phyloP scores from a whole-genome alignment of 2,888 invertebrate genomes.

The Ochropleura plecta region DNA sequence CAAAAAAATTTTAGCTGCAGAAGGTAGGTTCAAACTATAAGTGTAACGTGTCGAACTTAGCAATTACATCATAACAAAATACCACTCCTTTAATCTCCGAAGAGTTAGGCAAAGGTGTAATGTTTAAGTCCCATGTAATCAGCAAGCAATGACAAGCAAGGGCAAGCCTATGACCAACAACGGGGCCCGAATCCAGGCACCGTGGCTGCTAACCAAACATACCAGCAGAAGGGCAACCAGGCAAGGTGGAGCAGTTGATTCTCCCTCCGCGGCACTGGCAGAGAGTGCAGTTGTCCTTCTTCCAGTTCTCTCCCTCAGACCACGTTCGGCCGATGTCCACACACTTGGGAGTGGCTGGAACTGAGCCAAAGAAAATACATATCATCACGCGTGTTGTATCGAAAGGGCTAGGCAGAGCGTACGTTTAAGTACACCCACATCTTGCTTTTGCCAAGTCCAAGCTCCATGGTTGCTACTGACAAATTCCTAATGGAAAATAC shows the following conservation, averaged over 20 bases:
- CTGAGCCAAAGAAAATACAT: slow-evolving; percentile 9
- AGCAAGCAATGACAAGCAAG: no score
- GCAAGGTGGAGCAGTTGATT: slow-evolving; percentile 89
- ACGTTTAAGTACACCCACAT: no score
- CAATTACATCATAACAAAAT: not conserved
- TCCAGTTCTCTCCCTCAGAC: slow-evolving; percentile 92
- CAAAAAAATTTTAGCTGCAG: not conserved
- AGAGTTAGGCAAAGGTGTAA: no score
- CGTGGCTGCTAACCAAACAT: not conserved
- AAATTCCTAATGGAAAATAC: no score
- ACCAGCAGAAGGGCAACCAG: slow-evolving; percentile 67
- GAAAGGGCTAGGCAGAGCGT: no score
- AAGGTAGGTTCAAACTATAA: not conserved
- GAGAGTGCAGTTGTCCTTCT: slow-evolving; percentile 92
- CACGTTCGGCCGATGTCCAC: slow-evolving; percentile 91
- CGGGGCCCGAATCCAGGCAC: no score
- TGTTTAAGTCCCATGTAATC: no score
- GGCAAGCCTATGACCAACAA: no score
- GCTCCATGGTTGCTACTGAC: no score
- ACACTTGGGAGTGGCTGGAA: slow-evolving; percentile 81
- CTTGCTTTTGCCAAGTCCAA: no score
- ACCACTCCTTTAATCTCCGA: not conserved
- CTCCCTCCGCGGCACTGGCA: slow-evolving; percentile 93
- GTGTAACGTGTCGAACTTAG: not conserved
- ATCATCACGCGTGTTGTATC: no score